A percentile compares a stretch with the other conserved stretches of the same genome.
Evolutionary conservation across 2,888 invertebrate genomes (phyloP).

Genomic region (Mesorhabditis sp.): DNA sequence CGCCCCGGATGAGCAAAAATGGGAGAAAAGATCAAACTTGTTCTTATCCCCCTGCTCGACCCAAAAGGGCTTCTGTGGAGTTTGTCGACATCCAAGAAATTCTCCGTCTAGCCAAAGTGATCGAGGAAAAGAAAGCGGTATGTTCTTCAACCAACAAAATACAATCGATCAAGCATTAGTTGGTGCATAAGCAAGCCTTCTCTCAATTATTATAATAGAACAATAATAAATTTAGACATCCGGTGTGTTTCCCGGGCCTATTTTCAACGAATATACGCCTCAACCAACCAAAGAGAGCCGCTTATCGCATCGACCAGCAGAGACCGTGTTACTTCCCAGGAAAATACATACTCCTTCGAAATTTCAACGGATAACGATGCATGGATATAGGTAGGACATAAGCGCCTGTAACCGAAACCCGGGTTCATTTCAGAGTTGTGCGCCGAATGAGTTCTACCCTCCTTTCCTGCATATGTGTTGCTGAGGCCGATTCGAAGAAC

Average conservation of each 20-base stretch:
- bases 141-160: no score
- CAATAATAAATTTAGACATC: not conserved
- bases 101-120: not conserved
- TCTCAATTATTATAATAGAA: not conserved
- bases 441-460: not conserved
- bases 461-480: not conserved
- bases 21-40: not conserved
- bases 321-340: not conserved
- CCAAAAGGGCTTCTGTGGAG: not conserved
- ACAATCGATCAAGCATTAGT: no score
- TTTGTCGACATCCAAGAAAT: slow-evolving; percentile 6
- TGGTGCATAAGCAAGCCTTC: no score
- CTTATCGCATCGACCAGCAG: not conserved
- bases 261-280: not conserved
- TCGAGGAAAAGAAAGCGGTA: not conserved
- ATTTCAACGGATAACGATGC: not conserved
- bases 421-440: not conserved
- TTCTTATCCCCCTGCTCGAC: not conserved
- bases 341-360: not conserved
- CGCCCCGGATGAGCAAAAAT: not conserved
- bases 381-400: not conserved
- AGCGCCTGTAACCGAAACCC: no score
- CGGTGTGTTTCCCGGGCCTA: not conserved
- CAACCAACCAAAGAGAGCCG: not conserved
- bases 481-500: not conserved